phyloP scores from a whole-genome alignment of 2,888 invertebrate genomes.

The Sicus ferrugineus region DNA sequence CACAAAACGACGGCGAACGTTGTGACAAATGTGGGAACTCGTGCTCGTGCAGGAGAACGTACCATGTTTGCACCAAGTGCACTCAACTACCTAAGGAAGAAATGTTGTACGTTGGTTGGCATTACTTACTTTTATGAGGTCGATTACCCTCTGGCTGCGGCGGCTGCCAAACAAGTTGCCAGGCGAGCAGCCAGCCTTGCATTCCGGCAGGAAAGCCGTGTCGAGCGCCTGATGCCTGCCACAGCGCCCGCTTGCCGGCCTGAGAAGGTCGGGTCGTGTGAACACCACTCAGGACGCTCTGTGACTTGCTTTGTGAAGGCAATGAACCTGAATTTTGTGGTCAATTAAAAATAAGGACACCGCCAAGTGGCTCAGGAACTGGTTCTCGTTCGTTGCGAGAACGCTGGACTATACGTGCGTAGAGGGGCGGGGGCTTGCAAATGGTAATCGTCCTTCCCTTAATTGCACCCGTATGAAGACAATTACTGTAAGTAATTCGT shows the following conservation, averaged over 20 bases:
- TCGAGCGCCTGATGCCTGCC: background rate
- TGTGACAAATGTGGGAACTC: constrained; percentile 51
- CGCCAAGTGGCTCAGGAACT: constrained; percentile 7
- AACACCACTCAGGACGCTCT: background rate
- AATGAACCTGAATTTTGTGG: constrained; percentile 34
- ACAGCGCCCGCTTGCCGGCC: too few relatives aligned
- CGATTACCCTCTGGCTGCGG: constrained; percentile 30
- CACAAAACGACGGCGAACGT: constrained; percentile 36
- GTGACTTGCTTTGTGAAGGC: constrained; percentile 9
- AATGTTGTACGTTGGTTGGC: constrained; percentile 16
- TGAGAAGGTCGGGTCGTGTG: background rate
- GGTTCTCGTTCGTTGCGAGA: too few relatives aligned
- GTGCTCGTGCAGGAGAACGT: background rate
- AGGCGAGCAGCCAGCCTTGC: background rate
- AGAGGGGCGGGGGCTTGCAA: too few relatives aligned
- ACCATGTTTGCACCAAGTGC: background rate
- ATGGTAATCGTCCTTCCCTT: too few relatives aligned
- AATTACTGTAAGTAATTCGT: too few relatives aligned
- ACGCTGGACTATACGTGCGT: too few relatives aligned
- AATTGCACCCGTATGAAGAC: too few relatives aligned
- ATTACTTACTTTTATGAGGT: constrained; percentile 35
- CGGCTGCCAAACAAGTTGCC: background rate
- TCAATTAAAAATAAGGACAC: constrained; percentile 32
- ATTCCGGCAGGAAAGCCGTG: background rate
- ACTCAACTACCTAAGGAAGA: constrained; percentile 7